Percentiles rank a stretch among this genome's conserved stretches.
Evolutionary conservation across 2,797 vertebrate species (phyloP).

Genomic region (Sphenopsis melanotis): DNA sequence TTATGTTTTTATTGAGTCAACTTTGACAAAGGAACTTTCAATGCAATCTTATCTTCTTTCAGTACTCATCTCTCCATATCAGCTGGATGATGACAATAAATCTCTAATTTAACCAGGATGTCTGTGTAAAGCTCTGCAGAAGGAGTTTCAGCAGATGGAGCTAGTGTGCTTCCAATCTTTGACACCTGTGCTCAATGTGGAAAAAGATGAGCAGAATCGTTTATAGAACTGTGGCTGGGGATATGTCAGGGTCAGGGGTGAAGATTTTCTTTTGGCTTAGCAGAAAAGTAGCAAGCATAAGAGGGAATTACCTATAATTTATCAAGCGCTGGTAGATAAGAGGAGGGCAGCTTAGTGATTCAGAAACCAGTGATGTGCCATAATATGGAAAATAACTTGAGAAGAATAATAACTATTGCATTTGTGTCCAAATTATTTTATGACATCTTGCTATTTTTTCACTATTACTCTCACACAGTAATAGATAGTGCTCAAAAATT

Average conservation of each 20-base stretch:
- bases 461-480: neutral
- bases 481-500: neutral
- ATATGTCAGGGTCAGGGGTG: neutral
- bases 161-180: slow-evolving; percentile 54
- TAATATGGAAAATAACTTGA: neutral
- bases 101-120: neutral
- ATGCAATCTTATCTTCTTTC: neutral
- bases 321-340: neutral
- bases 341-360: neutral
- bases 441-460: neutral
- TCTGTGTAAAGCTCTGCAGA: neutral
- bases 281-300: neutral
- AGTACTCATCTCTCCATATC: neutral
- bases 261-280: neutral
- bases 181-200: no score
- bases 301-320: neutral
- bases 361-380: neutral
- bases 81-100: neutral
- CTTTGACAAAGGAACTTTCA: neutral
- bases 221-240: neutral
- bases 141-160: slow-evolving; percentile 69
- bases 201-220: neutral
- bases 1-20: neutral
- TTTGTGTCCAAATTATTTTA: neutral
- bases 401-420: neutral